Base-by-base conservation (phyloP, 2,797 vertebrate genomes). In the Bradypodion ventrale region DNA sequence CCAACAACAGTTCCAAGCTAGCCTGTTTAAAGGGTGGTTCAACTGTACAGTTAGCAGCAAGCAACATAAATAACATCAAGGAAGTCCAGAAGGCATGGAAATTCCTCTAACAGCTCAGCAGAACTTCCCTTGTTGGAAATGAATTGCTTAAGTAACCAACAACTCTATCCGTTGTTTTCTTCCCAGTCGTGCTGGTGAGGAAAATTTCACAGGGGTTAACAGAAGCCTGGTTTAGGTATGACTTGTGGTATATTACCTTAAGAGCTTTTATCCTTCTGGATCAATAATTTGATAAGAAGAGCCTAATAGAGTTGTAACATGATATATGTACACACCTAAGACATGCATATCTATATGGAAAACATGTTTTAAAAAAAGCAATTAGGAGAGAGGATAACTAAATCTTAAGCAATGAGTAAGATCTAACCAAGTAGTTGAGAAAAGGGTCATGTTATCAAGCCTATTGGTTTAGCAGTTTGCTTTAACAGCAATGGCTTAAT, bases 101-200 rank as follows among this genome's bases (percentile, higher is more conserved):
- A 87, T 84, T 88, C 81, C 80, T 87, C 78, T 89, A 78, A 44
- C 7, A 73, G 76, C 88, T 87, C 68, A 87, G 80, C 27, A 12
- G 25, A 89, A 82, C 1, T 37, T 78, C 56, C 87, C 59, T 78
- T 87, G 79, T 79, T 75, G 82, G 6, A 85, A 86, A 62, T 85
- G 73, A 65, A 44, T 90, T 63, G 62, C 66, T 35, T 86, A 60
- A 75, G 37, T 87, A 78, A n/a, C 37, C 83, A 82, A 89, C 65
- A 29, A 78, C 44, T 88, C 60, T 59, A 15, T 79, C 29, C 56
- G n/a, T n/a, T n/a, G n/a, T 87, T 59, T 84, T 90, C 32, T 44
- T n/a, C 4, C 29, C 75, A 69, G 4, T 40, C 37, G n/a, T 10
- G 25, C 44, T 29, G 32, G 85, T 87, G 83, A 27, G 56, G 62